Percentiles rank a stretch among this genome's conserved stretches.
phyloP scores from a whole-genome alignment of 2,888 invertebrate species.

The Acanthosepion esculentum region DNA sequence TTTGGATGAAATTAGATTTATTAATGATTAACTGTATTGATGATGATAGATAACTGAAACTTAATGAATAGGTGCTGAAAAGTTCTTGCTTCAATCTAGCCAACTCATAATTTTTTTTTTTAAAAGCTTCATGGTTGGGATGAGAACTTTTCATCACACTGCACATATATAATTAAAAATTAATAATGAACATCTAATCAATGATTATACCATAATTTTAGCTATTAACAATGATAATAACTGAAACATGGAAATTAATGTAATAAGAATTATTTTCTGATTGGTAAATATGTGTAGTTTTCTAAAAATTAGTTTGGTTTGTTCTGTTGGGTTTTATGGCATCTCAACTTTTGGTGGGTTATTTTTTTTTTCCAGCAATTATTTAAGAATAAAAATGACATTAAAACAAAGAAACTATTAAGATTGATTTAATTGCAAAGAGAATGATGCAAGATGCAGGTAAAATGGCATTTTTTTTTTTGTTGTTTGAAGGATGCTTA shows the following conservation, averaged over 20 bases:
- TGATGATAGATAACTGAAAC: too few relatives aligned
- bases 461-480: neutral
- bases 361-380: neutral
- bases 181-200: neutral
- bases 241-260: neutral
- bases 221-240: neutral
- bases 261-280: neutral
- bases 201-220: neutral
- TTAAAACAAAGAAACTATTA: neutral
- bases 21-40: too few relatives aligned
- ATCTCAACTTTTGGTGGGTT: too few relatives aligned
- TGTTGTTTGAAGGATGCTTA: slow-evolving; percentile 48
- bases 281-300: neutral
- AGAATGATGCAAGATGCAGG: neutral
- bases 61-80: too few relatives aligned
- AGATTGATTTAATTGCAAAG: neutral
- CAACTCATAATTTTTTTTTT: too few relatives aligned
- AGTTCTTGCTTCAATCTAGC: too few relatives aligned
- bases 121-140: too few relatives aligned
- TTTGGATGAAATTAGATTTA: neutral
- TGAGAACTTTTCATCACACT: too few relatives aligned
- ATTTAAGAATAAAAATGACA: neutral
- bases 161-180: neutral
- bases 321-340: too few relatives aligned
- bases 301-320: too few relatives aligned